These are phyloP conservation scores for Cassiopea andromeda DNA, from an alignment of 30 jellyfish, hydroid and myxozoan species.

Conservation along the genomic window DNA sequence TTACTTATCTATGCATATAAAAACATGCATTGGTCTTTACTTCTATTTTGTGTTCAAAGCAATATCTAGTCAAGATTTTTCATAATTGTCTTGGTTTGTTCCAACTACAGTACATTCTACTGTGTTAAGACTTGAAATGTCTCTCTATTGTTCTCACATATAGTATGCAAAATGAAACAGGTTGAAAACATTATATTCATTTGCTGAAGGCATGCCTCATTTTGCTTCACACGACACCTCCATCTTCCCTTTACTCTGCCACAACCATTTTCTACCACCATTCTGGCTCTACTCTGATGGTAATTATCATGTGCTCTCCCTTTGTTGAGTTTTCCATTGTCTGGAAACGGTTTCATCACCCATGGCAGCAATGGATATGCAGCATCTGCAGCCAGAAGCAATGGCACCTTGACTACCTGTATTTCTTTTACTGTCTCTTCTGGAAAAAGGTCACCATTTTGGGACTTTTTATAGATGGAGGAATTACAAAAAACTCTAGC, in stretches of 20 bases:
- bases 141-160: constrained; percentile 6
- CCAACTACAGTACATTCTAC: neutral
- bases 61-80: neutral
- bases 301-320: constrained; percentile 34
- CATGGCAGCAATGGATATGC: constrained; percentile 40
- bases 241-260: constrained; percentile 50
- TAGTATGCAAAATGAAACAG: constrained; percentile 24
- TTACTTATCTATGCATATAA: neutral
- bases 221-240: constrained; percentile 30
- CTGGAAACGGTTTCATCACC: constrained; percentile 34
- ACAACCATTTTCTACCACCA: constrained; percentile 58
- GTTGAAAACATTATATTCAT: constrained; percentile 11
- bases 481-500: constrained; percentile 54
- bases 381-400: constrained; percentile 30
- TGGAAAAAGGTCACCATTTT: constrained; percentile 12
- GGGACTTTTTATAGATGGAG: constrained; percentile 3
- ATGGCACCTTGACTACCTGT: constrained; percentile 34
- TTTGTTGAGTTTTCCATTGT: constrained; percentile 15
- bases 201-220: constrained; percentile 5
- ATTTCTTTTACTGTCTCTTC: constrained; percentile 10
- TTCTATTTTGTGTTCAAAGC: neutral
- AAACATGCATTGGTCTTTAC: neutral
- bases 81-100: neutral
- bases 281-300: constrained; percentile 57
- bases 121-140: constrained; percentile 10